phyloP scores from a whole-genome alignment of 2,888 invertebrate species.

The Hydrotaea cyrtoneurina region DNA sequence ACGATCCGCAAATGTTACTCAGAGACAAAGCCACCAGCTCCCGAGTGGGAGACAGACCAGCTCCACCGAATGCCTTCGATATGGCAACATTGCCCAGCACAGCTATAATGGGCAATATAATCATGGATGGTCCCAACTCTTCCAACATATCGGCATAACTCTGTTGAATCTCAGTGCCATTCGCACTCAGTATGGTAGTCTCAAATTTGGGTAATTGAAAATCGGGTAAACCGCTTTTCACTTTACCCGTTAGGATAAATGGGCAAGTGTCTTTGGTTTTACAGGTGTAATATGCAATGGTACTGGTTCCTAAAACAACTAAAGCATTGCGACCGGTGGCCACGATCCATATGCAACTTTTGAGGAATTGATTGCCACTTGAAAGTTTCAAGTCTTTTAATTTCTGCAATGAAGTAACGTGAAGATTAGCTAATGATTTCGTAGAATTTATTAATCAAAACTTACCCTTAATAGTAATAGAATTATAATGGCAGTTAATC shows the following conservation, averaged over 20 bases:
- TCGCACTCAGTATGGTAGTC: conserved; percentile 81
- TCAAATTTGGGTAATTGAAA: conserved; percentile 87
- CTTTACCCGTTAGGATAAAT: conserved; percentile 88
- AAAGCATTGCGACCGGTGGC: conserved; percentile 93
- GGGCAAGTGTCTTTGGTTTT: conserved; percentile 80
- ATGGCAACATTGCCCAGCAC: conserved; percentile 97
- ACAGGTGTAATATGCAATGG: conserved; percentile 86
- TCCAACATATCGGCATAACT: conserved; percentile 81
- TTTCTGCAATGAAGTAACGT: conserved; percentile 52
- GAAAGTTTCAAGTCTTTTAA: conserved; percentile 60
- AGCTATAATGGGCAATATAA: conserved; percentile 93
- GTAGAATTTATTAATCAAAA: conserved; percentile 60
- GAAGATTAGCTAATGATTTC: not conserved
- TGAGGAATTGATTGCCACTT: conserved; percentile 74
- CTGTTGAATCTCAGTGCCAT: conserved; percentile 75
- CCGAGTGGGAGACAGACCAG: conserved; percentile 93
- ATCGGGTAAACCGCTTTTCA: conserved; percentile 86
- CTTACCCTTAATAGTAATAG: conserved; percentile 89
- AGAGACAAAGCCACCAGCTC: conserved; percentile 93
- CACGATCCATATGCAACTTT: conserved; percentile 87
- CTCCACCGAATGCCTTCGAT: conserved; percentile 94
- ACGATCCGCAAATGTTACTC: conserved; percentile 92
- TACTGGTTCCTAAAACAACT: conserved; percentile 84
- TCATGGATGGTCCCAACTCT: conserved; percentile 91
- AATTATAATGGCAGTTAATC: conserved; percentile 87